Conservation (phyloP, 1,140 invertebrate species). For the Sinella curviseta region DNA sequence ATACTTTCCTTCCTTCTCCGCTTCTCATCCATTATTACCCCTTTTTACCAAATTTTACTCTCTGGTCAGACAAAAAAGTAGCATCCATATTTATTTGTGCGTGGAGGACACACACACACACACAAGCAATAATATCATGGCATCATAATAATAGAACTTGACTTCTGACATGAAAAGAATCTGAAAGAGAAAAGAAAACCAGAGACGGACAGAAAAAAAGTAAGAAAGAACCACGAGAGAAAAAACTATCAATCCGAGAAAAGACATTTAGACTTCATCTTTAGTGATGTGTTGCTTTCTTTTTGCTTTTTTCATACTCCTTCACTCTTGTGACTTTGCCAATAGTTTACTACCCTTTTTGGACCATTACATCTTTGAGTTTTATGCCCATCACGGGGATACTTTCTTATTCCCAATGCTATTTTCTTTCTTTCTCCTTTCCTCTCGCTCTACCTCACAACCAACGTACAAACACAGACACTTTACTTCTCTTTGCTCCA, state of each 20-base stretch:
- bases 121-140: neutral
- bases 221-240: slow-evolving; percentile 13
- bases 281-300: slow-evolving; percentile 27
- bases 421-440: slow-evolving; percentile 25
- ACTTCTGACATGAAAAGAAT: neutral
- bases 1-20: too few relatives aligned
- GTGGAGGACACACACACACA: neutral
- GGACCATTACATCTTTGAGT: slow-evolving; percentile 38
- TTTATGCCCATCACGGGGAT: slow-evolving; percentile 45
- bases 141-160: neutral
- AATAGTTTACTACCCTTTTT: slow-evolving; percentile 38
- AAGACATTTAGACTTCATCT: slow-evolving; percentile 45
- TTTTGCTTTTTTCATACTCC: neutral
- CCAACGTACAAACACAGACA: neutral
- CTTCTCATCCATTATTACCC: too few relatives aligned
- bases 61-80: neutral
- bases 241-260: slow-evolving; percentile 43
- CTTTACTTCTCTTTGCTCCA: neutral
- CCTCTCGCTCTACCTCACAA: neutral
- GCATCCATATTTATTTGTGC: neutral
- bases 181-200: neutral
- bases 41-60: neutral
- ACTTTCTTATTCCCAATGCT: slow-evolving; percentile 36
- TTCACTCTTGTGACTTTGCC: slow-evolving; percentile 33
- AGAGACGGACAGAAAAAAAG: neutral